Evolutionary conservation across 2,888 invertebrate genomes (phyloP).

Genomic region (Lagria hirta): DNA sequence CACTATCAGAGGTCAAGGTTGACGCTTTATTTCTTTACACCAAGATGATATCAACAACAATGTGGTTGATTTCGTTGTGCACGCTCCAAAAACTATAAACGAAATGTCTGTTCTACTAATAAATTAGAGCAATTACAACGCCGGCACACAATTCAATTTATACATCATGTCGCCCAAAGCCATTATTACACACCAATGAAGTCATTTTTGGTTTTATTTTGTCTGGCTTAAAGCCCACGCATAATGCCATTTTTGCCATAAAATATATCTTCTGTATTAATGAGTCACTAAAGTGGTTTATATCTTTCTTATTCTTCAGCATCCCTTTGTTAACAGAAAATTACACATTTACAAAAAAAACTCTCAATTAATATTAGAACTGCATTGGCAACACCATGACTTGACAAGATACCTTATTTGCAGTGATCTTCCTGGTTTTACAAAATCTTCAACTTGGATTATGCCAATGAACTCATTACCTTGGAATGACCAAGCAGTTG

Average conservation of each 20-base stretch:
- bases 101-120: too few relatives aligned
- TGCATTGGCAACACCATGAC: neutral
- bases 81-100: too few relatives aligned
- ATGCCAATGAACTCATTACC: slow-evolving; percentile 21
- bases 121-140: slow-evolving; percentile 7
- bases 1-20: too few relatives aligned
- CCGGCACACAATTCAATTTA: slow-evolving; percentile 15
- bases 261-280: too few relatives aligned
- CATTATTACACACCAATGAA: slow-evolving; percentile 10
- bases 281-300: too few relatives aligned
- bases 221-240: slow-evolving; percentile 22
- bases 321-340: neutral
- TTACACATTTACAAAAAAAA: neutral
- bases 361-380: neutral
- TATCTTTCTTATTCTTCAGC: too few relatives aligned
- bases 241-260: slow-evolving; percentile 13
- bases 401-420: slow-evolving; percentile 13
- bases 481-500: slow-evolving; percentile 14
- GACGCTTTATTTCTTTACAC: too few relatives aligned
- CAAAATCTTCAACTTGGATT: slow-evolving; percentile 11
- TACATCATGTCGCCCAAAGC: slow-evolving; percentile 12
- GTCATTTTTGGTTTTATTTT: slow-evolving; percentile 22
- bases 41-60: too few relatives aligned
- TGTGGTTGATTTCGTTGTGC: too few relatives aligned
- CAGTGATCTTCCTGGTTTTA: slow-evolving; percentile 15